Base-by-base conservation (phyloP, 1,140 invertebrate species). In the Agrypnia vestita region DNA sequence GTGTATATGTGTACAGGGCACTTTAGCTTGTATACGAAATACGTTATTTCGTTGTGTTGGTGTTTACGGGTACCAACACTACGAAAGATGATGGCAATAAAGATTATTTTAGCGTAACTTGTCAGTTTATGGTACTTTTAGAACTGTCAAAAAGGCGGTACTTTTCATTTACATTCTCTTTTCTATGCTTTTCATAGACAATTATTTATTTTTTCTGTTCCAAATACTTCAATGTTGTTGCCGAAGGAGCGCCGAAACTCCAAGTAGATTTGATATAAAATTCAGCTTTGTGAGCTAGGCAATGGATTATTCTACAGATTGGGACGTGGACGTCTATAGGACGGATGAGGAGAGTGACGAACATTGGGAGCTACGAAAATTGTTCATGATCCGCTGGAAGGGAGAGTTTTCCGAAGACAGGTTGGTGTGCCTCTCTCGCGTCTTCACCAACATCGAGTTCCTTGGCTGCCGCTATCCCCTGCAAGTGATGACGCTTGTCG, bases 371-470 rank as follows among this genome's bases (percentile, higher is more conserved):
- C 88, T 97, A 12, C 89, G 95, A 46, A 91, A 90, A 77, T 91
- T 90, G 62, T 97, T 97, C 86, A 91, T 97, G 85, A 47, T 91
- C 62, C 86, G 91, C 4, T 94, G 97, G 84, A 92, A 93, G 84
- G 90, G 93, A 17, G 92, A 91, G 83, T 95, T 94, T 87, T 87
- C 92, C 0, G 92, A 94, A 85, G 92, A 94, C 49, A 91, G 94
- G 82, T 88, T 97, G 3, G 89, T 97, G 1, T 96, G 95, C 84
- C 88, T 97, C 56, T 95, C 95, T 0, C 94, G 94, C 88, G 91
- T 94, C 35, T 96, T 96, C 86, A 92, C 93, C 0, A 97, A 97
- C 86, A 91, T 96, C 10, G 95, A 96, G 86, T 92, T 96, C 82
- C 88, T 97, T 71, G 95, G 95, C 81, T 96, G 95, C 91, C 93